Evolutionary conservation across 2,888 invertebrate species (phyloP).

Genomic region (Caenorhabditis wallacei): DNA sequence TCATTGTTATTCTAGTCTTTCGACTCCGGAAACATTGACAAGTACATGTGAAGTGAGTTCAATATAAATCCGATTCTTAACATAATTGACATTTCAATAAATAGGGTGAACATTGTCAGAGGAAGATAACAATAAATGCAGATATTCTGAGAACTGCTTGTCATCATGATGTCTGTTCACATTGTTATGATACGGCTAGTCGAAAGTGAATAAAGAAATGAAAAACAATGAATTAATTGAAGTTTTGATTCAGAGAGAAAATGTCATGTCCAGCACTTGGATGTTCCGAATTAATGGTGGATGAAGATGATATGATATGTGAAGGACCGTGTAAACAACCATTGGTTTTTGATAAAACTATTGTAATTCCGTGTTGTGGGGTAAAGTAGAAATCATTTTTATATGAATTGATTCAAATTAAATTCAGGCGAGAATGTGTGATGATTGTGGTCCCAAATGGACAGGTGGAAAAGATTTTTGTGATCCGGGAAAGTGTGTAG

Average conservation of each 20-base stretch:
- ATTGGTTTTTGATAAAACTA: constrained; percentile 56
- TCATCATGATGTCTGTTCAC: constrained; percentile 72
- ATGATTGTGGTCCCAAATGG: constrained; percentile 58
- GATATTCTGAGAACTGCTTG: constrained; percentile 70
- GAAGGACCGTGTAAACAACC: constrained; percentile 67
- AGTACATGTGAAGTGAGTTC: constrained; percentile 61
- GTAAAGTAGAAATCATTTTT: constrained; percentile 16
- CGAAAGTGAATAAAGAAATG: constrained; percentile 37
- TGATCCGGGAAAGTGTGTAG: constrained; percentile 62
- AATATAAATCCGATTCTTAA: neutral
- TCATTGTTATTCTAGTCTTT: constrained; percentile 70
- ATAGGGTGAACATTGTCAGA: constrained; percentile 60
- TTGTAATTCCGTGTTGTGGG: constrained; percentile 68
- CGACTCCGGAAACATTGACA: constrained; percentile 56
- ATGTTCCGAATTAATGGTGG: constrained; percentile 64
- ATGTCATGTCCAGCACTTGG: constrained; percentile 65
- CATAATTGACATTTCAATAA: too few relatives aligned
- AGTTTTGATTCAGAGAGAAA: constrained; percentile 54
- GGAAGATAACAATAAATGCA: constrained; percentile 46
- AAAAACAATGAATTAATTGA: neutral
- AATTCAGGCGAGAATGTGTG: constrained; percentile 67
- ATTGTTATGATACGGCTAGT: constrained; percentile 64
- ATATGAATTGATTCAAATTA: neutral
- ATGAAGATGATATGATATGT: constrained; percentile 70
- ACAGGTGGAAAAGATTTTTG: constrained; percentile 61